Evolutionary conservation across 2,888 invertebrate species (phyloP), one percentile per base, ranked within the genome.

Genomic region (Brenthis ino): DNA sequence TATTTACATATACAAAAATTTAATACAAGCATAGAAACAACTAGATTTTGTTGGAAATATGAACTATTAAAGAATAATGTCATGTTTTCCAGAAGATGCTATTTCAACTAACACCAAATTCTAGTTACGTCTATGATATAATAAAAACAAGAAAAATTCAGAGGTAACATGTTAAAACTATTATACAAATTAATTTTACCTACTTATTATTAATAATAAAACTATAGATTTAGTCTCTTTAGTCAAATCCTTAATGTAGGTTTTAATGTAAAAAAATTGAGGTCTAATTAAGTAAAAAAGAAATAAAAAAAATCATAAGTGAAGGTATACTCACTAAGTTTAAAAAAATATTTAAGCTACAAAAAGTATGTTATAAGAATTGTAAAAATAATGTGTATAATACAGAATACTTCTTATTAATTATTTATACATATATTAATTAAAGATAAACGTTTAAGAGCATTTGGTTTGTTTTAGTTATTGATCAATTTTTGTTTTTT

Each of bases 1-100:
- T 89, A 88, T 88, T 84, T 89, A 89, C 89, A 71, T 28, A 69
- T 67, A 71, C 57, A 64, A 70, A 60, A 70, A 61, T 66, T 57
- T 54, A 53, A 48, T 48, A 55, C 11, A 14, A 12, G 16, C 64
- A 54, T 43, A 64, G 54, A 54, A 24, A 37, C 54, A 61, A 61
- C 61, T 61, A 53, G 51, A 12, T 20, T 37, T 63, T 54, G 63
- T 37, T 51, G 50, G 48, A 50, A 28, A n/a, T n/a, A n/a, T 24
- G 28, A 28, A 28, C 6, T 28, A 60, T 60, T 60, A 50, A 50
- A 60, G 50, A 16, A 43, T 43, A 16, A 28, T 28, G 12, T 50
- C 6, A 6, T 60, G 3, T 50, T 48, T 48, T 54, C 28, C 20
- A 24, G 24, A 13, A 54, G 20, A 54, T 54, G 13, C 54, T 54